Percentiles rank a stretch among this genome's conserved stretches.
These are phyloP conservation scores for Anseranas semipalmata DNA, from an alignment of 2,113 vertebrate genomes.

Conservation along the genomic window DNA sequence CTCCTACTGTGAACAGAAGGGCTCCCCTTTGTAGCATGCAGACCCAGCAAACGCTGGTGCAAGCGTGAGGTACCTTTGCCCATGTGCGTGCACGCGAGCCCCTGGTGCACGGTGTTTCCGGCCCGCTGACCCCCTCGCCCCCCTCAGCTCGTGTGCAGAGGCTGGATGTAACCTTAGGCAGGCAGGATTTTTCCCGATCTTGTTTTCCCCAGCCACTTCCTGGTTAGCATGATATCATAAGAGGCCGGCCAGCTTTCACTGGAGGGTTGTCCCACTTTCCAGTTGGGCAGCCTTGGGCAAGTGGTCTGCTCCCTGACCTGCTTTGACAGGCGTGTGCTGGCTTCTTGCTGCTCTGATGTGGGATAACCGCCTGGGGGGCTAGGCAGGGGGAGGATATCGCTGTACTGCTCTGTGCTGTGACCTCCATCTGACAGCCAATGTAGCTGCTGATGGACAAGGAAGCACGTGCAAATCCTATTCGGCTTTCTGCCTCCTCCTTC, in stretches of 20 bases:
- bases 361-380: background rate
- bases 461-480: background rate
- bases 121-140: background rate
- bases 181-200: background rate
- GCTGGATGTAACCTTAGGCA: background rate
- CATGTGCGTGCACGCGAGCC: background rate
- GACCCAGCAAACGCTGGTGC: background rate
- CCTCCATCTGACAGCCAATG: background rate
- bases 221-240: background rate
- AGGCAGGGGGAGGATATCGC: background rate
- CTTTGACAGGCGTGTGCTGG: background rate
- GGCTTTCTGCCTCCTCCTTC: background rate
- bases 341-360: background rate
- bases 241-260: background rate
- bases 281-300: background rate
- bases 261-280: slow-evolving; percentile 18
- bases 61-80: background rate
- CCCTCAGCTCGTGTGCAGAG: fast-evolving
- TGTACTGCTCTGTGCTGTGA: background rate
- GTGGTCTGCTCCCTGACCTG: slow-evolving; percentile 21
- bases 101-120: background rate
- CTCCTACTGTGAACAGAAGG: background rate
- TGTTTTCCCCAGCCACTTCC: background rate
- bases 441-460: background rate
- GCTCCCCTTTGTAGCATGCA: background rate